Conservation (phyloP, 2,888 invertebrate genomes). For the Platerodrilus igneus region DNA sequence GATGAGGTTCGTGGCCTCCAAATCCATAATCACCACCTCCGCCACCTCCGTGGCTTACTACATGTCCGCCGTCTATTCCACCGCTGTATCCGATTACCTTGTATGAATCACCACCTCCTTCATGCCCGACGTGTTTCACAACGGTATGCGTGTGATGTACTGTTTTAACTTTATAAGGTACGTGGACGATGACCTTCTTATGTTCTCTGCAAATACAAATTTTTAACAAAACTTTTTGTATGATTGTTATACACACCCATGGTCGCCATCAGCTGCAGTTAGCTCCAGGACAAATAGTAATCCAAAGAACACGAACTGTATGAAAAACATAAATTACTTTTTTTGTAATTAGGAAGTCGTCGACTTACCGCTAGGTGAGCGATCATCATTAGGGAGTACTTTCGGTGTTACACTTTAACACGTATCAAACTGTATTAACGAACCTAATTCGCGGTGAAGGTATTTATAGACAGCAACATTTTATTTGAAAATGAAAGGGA, state of each 20-base stretch:
- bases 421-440: constrained; percentile 26
- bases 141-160: constrained; percentile 75
- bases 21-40: constrained; percentile 33
- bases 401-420: constrained; percentile 13
- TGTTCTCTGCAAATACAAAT: constrained; percentile 42
- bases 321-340: constrained; percentile 16
- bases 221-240: constrained; percentile 3
- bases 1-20: constrained; percentile 24
- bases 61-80: constrained; percentile 54
- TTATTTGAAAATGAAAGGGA: constrained; percentile 33
- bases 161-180: constrained; percentile 71
- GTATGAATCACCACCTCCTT: constrained; percentile 55
- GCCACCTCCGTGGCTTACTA: constrained; percentile 46
- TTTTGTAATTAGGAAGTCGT: constrained; percentile 14
- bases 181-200: constrained; percentile 73
- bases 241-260: constrained; percentile 42
- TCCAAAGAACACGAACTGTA: constrained; percentile 41
- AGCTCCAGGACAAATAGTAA: constrained; percentile 45
- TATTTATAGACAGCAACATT: constrained; percentile 30
- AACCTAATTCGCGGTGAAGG: constrained; percentile 12
- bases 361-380: constrained; percentile 53
- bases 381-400: constrained; percentile 44
- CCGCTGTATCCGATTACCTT: constrained; percentile 67
- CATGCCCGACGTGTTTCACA: constrained; percentile 62
- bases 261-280: constrained; percentile 46